phyloP scores from a whole-genome alignment of 1,140 invertebrate genomes.

The Drosophila equinoxialis region DNA sequence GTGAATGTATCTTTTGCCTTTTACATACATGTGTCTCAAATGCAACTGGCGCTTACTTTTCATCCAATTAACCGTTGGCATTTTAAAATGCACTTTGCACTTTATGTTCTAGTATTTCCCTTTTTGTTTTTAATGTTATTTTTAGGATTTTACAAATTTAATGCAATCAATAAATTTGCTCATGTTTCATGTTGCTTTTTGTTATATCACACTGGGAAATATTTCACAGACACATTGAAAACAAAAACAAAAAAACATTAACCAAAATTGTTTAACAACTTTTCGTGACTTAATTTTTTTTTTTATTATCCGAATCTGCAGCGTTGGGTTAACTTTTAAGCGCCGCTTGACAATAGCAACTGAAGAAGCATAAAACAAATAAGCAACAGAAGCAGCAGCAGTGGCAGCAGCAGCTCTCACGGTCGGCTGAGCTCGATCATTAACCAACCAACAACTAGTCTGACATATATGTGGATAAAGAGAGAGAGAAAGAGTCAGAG shows the following conservation, averaged over 20 bases:
- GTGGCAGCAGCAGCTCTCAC: slow-evolving; percentile 3
- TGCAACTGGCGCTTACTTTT: slow-evolving; percentile 24
- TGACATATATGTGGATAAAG: neutral
- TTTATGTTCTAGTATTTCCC: slow-evolving; percentile 15
- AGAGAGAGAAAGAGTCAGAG: neutral
- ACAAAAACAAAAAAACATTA: slow-evolving; percentile 5
- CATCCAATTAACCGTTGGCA: slow-evolving; percentile 15
- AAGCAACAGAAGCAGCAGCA: neutral
- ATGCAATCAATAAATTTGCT: slow-evolving; percentile 4
- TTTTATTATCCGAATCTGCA: slow-evolving; percentile 27
- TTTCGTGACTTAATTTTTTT: slow-evolving; percentile 18
- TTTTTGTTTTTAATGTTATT: neutral
- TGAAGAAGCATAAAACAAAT: slow-evolving; percentile 50
- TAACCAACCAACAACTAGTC: slow-evolving; percentile 8
- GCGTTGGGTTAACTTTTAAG: slow-evolving; percentile 46
- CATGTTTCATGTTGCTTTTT: neutral
- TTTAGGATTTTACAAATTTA: neutral
- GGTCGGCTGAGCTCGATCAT: slow-evolving; percentile 26
- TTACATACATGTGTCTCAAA: slow-evolving; percentile 2
- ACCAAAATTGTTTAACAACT: slow-evolving; percentile 12
- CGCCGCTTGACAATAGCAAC: slow-evolving; percentile 55
- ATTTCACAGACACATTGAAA: neutral
- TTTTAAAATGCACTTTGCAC: slow-evolving; percentile 23
- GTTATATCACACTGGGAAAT: neutral
- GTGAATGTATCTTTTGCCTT: slow-evolving; percentile 1